These are phyloP conservation scores for Eustalomyia histrio DNA, from an alignment of 2,888 invertebrate species.

Conservation along the genomic window DNA sequence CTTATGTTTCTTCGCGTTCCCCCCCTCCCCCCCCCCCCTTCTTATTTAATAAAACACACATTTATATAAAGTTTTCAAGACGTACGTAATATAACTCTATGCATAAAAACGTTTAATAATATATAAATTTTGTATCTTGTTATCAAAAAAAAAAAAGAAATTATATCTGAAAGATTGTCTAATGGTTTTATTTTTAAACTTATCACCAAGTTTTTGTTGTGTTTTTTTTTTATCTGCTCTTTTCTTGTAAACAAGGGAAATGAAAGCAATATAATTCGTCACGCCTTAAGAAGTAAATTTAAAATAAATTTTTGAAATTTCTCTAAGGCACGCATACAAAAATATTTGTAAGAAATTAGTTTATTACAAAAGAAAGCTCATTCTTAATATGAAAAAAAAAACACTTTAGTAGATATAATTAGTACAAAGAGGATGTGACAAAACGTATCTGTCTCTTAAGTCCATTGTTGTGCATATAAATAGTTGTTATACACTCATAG, in stretches of 20 bases:
- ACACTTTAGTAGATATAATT: too few relatives aligned
- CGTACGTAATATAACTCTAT: not conserved
- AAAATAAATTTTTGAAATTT: not conserved
- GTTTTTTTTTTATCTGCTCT: not conserved
- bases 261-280: conserved; percentile 10
- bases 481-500: too few relatives aligned
- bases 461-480: too few relatives aligned
- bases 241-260: not conserved
- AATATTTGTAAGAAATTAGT: too few relatives aligned
- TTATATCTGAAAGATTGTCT: conserved; percentile 31
- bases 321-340: not conserved
- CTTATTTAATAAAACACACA: not conserved
- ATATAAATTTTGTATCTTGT: conserved; percentile 45
- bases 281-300: not conserved
- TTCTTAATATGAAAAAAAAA: too few relatives aligned
- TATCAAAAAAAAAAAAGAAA: conserved; percentile 42
- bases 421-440: too few relatives aligned
- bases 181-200: conserved; percentile 19
- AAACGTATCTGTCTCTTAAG: too few relatives aligned
- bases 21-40: too few relatives aligned
- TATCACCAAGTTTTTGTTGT: conserved; percentile 34
- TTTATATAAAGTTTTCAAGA: not conserved
- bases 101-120: conserved; percentile 34
- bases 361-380: too few relatives aligned
- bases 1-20: not conserved